Evolutionary conservation across 2,888 invertebrate genomes (phyloP).

Genomic region (Nomada ruficornis): DNA sequence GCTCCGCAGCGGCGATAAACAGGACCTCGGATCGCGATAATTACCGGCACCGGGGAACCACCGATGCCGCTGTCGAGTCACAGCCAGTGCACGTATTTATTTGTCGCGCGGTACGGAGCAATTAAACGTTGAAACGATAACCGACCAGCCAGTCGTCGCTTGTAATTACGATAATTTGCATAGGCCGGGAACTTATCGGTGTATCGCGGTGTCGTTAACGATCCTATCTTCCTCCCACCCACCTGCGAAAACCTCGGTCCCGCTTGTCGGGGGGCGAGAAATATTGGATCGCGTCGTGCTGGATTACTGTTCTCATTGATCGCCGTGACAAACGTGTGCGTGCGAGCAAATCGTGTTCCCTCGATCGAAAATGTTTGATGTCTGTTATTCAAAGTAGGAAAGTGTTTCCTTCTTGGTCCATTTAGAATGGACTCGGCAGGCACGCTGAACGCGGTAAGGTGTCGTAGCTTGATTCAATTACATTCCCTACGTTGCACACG

Average conservation of each 20-base stretch:
- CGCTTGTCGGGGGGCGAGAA: not conserved
- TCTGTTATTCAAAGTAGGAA: too few species aligned
- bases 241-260: conserved; percentile 10
- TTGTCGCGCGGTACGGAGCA: conserved; percentile 37
- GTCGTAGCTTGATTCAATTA: too few species aligned
- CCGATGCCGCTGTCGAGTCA: not conserved
- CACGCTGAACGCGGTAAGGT: too few species aligned
- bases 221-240: conserved; percentile 13
- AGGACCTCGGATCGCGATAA: conserved; percentile 45
- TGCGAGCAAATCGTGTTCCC: too few species aligned
- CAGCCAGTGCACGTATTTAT: conserved; percentile 42
- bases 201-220: conserved; percentile 26
- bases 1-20: conserved; percentile 32
- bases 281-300: too few species aligned
- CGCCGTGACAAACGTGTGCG: too few species aligned
- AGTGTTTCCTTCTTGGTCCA: too few species aligned
- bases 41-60: conserved; percentile 16
- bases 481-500: too few species aligned
- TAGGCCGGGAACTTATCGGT: conserved; percentile 36
- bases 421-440: too few species aligned
- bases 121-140: conserved; percentile 51
- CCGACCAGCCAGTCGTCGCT: conserved; percentile 29
- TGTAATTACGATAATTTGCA: conserved; percentile 50
- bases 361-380: too few species aligned
- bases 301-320: too few species aligned